These are phyloP conservation scores for Habropoda laboriosa DNA, from an alignment of 1,140 invertebrate genomes.

Conservation along the genomic window DNA sequence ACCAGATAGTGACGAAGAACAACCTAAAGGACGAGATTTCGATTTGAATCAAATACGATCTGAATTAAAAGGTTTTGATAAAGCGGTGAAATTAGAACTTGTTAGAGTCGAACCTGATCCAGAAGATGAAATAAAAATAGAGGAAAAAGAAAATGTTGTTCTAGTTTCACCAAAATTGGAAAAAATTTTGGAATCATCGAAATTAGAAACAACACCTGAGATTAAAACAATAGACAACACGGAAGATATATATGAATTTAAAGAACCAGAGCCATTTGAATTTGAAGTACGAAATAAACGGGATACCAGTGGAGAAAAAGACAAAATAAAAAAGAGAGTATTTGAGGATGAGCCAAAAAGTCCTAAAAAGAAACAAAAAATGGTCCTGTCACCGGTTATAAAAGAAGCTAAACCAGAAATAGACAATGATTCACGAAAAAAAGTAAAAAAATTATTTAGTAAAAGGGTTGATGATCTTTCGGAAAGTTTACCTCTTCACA, in stretches of 20 bases:
- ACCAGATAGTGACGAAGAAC: slow-evolving; percentile 77
- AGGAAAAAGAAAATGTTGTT: slow-evolving; percentile 66
- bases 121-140: slow-evolving; percentile 68
- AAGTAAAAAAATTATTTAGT: slow-evolving; percentile 67
- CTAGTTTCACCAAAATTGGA: slow-evolving; percentile 64
- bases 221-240: slow-evolving; percentile 74
- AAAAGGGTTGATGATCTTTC: slow-evolving; percentile 70
- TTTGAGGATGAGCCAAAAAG: slow-evolving; percentile 77
- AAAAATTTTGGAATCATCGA: slow-evolving; percentile 56
- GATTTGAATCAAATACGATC: slow-evolving; percentile 92
- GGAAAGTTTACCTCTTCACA: slow-evolving; percentile 12
- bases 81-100: slow-evolving; percentile 82
- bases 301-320: slow-evolving; percentile 76
- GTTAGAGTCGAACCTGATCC: slow-evolving; percentile 69
- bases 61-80: slow-evolving; percentile 90
- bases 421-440: slow-evolving; percentile 68
- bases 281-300: slow-evolving; percentile 86
- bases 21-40: slow-evolving; percentile 87
- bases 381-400: slow-evolving; percentile 41
- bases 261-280: slow-evolving; percentile 93
- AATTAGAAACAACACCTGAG: slow-evolving; percentile 70
- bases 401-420: slow-evolving; percentile 72
- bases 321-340: slow-evolving; percentile 77
- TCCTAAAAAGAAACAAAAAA: slow-evolving; percentile 78
- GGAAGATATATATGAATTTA: slow-evolving; percentile 93